phyloP scores from a whole-genome alignment of 2,888 invertebrate species.

The Amitus sp. region DNA sequence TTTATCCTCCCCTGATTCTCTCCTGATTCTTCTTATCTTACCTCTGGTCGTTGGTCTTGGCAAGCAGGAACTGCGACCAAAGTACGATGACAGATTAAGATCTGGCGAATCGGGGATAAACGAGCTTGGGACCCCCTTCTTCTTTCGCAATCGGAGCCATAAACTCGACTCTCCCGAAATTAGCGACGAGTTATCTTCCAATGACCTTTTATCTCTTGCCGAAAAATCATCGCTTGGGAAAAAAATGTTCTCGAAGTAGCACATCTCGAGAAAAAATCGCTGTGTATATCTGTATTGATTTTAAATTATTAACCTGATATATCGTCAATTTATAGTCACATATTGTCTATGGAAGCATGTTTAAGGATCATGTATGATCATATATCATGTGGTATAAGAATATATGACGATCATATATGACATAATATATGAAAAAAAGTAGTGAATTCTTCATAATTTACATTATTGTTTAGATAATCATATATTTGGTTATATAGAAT shows the following conservation, averaged over 20 bases:
- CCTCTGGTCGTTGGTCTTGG: background rate
- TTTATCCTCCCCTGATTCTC: slow-evolving; percentile 24
- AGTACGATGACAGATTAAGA: slow-evolving; percentile 28
- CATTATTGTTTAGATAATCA: too few relatives aligned
- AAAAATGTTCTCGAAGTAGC: background rate
- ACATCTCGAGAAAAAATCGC: too few relatives aligned
- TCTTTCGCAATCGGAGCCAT: background rate
- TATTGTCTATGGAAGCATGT: too few relatives aligned
- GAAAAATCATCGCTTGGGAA: background rate
- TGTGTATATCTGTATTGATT: too few relatives aligned
- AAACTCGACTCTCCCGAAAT: background rate
- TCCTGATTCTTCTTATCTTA: slow-evolving; percentile 24
- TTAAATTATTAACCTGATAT: too few relatives aligned
- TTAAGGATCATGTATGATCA: too few relatives aligned
- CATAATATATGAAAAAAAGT: too few relatives aligned
- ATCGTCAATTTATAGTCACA: too few relatives aligned
- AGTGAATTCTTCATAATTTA: too few relatives aligned
- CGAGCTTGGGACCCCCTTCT: background rate
- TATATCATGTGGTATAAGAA: too few relatives aligned
- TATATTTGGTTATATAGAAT: too few relatives aligned
- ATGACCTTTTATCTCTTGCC: slow-evolving; percentile 3
- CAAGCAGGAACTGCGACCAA: background rate
- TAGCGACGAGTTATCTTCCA: background rate
- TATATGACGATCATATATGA: too few relatives aligned
- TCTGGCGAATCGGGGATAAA: slow-evolving; percentile 28